Evolutionary conservation across 1,140 invertebrate species (phyloP).

Genomic region (Cardiocondyla obscurior): DNA sequence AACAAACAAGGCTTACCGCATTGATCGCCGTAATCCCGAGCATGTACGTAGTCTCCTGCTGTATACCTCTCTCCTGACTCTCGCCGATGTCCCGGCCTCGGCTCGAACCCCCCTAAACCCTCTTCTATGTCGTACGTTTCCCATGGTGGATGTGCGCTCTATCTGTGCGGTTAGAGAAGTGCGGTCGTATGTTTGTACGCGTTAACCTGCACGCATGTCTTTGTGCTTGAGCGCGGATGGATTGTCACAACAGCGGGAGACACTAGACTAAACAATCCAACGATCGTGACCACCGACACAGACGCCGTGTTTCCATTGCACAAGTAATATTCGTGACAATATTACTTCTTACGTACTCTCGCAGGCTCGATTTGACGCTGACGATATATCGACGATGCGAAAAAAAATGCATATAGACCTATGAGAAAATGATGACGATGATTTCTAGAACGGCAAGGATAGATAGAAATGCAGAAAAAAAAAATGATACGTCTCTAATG

Average conservation of each 20-base stretch:
- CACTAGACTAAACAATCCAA: constrained; percentile 77
- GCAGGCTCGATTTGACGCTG: constrained; percentile 17
- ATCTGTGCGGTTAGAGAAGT: constrained; percentile 44
- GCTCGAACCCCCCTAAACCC: constrained; percentile 29
- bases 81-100: constrained; percentile 53
- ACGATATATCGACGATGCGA: constrained; percentile 19
- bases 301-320: constrained; percentile 61
- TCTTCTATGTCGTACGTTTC: constrained; percentile 22
- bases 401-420: background rate
- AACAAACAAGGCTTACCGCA: constrained; percentile 80
- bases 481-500: too few relatives aligned
- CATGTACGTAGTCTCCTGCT: constrained; percentile 72
- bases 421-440: background rate
- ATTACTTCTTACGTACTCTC: constrained; percentile 36
- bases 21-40: constrained; percentile 79
- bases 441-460: background rate
- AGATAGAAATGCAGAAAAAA: background rate
- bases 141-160: constrained; percentile 21
- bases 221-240: constrained; percentile 70
- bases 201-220: constrained; percentile 55
- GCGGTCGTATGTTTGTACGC: constrained; percentile 42
- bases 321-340: constrained; percentile 69
- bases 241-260: constrained; percentile 76
- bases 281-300: constrained; percentile 69
- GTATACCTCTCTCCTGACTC: constrained; percentile 46